phyloP scores from a whole-genome alignment of 2,113 vertebrate genomes.

The Myiagra hebetior region DNA sequence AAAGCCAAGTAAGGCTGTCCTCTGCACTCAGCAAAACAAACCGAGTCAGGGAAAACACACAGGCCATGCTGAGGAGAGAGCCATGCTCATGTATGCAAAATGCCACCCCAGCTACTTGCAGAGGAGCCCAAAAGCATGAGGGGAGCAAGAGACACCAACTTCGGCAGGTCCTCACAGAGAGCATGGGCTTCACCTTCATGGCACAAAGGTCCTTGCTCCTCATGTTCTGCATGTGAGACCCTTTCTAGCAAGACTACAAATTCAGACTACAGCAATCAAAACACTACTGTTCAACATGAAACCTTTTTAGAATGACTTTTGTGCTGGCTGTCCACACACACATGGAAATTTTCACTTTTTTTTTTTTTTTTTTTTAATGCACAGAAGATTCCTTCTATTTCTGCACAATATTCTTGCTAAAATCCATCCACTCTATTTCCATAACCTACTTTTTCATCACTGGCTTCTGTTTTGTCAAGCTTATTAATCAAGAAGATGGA shows the following conservation, averaged over 20 bases:
- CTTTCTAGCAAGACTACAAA: not conserved
- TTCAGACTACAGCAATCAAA: not conserved
- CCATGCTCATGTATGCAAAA: rapidly evolving
- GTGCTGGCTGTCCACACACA: not conserved
- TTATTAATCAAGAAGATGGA: not conserved
- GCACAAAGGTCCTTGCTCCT: not conserved
- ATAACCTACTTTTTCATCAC: not conserved
- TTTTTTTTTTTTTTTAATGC: not conserved
- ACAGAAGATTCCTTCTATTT: not conserved
- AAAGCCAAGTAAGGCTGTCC: not conserved
- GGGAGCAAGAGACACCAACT: rapidly evolving
- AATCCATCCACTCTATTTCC: not conserved
- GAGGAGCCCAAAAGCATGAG: not conserved
- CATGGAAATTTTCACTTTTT: rapidly evolving
- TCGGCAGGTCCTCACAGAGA: rapidly evolving
- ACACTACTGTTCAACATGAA: not conserved
- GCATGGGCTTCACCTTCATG: not conserved
- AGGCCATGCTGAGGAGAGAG: not conserved
- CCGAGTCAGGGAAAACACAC: not conserved
- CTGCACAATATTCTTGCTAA: not conserved
- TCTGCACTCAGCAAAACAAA: not conserved
- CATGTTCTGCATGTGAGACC: not conserved
- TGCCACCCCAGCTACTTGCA: not conserved
- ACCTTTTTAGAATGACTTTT: not conserved
- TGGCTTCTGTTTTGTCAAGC: not conserved